Evolutionary conservation across 2,113 vertebrate species (phyloP).

Genomic region (Anhinga rufa): DNA sequence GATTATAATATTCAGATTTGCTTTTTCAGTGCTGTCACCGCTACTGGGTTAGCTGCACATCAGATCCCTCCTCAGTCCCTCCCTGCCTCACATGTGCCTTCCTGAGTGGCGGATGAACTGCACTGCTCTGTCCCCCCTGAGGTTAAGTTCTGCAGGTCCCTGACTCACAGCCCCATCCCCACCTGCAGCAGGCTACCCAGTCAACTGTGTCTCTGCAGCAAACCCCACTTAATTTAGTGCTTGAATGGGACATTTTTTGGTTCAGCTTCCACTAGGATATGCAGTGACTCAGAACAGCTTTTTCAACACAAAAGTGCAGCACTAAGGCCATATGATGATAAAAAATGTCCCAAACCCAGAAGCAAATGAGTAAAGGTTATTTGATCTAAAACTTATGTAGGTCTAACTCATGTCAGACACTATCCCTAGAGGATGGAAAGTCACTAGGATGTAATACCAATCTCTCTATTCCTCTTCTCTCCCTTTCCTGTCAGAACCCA

Average conservation of each 20-base stretch:
- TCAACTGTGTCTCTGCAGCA: background rate
- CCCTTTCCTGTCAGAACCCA: background rate
- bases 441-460: background rate
- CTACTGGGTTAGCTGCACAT: background rate
- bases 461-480: background rate
- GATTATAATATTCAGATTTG: conserved; percentile 11
- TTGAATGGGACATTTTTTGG: background rate
- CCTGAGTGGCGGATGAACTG: background rate
- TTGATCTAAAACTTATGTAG: background rate
- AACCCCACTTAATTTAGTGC: background rate
- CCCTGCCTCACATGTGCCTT: background rate
- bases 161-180: background rate
- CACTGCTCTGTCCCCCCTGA: background rate
- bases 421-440: background rate
- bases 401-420: background rate
- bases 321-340: background rate
- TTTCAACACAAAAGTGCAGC: background rate
- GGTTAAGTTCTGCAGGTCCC: background rate
- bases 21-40: background rate
- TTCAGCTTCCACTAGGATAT: background rate
- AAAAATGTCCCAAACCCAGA: background rate
- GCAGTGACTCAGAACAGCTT: background rate
- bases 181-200: background rate
- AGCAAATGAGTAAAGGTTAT: background rate
- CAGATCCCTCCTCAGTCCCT: background rate